Percentiles rank a stretch among this genome's conserved stretches.
These are phyloP conservation scores for Tetramorium simillimum DNA, from an alignment of 1,140 invertebrate genomes.

Conservation along the genomic window DNA sequence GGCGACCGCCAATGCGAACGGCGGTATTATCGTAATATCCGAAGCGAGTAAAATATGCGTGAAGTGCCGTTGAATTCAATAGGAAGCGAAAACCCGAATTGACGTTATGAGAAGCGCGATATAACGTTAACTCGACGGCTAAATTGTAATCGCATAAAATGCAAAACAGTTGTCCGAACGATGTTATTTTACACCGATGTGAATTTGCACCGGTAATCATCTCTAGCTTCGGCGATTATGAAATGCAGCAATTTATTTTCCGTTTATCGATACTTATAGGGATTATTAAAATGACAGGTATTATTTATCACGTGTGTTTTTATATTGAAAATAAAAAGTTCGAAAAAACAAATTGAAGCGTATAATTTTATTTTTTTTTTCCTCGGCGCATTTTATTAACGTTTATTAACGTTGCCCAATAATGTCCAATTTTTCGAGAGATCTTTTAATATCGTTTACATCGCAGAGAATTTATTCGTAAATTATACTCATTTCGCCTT, in stretches of 20 bases:
- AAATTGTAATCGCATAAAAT: slow-evolving; percentile 43
- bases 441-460: not conserved
- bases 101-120: slow-evolving; percentile 30
- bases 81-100: slow-evolving; percentile 4
- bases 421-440: not conserved
- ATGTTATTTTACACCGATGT: slow-evolving; percentile 26
- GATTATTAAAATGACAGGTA: not conserved
- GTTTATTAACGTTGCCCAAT: not conserved
- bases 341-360: not conserved
- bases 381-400: not conserved
- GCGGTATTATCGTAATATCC: slow-evolving; percentile 34
- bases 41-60: slow-evolving; percentile 37
- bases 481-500: not conserved
- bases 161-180: slow-evolving; percentile 12
- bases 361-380: not conserved
- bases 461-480: not conserved
- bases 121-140: not conserved
- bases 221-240: not conserved
- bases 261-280: not conserved
- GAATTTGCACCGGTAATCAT: not conserved
- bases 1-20: not conserved
- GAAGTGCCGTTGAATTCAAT: slow-evolving; percentile 13
- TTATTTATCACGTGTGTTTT: slow-evolving; percentile 19
- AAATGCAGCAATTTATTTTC: slow-evolving; percentile 18
- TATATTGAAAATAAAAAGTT: not conserved